Conservation (phyloP, 2,113 vertebrate genomes). For the Scytalopus superciliaris region DNA sequence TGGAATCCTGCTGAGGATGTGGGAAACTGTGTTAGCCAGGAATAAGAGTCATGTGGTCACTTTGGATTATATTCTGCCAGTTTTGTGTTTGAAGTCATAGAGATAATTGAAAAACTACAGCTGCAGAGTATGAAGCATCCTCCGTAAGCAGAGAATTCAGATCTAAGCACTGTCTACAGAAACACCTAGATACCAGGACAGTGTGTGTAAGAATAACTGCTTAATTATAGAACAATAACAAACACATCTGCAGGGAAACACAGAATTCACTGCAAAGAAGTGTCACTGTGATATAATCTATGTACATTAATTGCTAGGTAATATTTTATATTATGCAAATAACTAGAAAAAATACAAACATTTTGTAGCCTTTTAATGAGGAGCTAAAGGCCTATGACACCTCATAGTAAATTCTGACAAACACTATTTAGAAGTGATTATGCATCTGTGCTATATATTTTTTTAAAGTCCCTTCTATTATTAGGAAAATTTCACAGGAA, state of each 20-base stretch:
- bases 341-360: slow-evolving; percentile 5
- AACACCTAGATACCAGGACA: neutral
- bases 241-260: slow-evolving; percentile 10
- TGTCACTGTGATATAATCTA: neutral
- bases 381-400: neutral
- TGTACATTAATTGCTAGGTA: neutral
- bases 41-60: neutral
- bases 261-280: neutral
- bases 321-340: slow-evolving; percentile 11
- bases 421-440: neutral
- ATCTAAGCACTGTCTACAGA: neutral
- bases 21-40: too few species aligned
- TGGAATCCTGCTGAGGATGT: neutral
- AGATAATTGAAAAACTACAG: neutral
- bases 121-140: neutral
- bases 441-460: neutral
- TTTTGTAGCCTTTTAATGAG: neutral
- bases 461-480: neutral
- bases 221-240: slow-evolving; percentile 28
- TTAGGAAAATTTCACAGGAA: neutral
- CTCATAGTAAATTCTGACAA: neutral
- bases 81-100: neutral
- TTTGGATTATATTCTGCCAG: neutral
- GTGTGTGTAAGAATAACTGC: neutral
- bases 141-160: neutral